Evolutionary conservation across 2,797 vertebrate genomes (phyloP).

Genomic region (Manis pentadactyla): DNA sequence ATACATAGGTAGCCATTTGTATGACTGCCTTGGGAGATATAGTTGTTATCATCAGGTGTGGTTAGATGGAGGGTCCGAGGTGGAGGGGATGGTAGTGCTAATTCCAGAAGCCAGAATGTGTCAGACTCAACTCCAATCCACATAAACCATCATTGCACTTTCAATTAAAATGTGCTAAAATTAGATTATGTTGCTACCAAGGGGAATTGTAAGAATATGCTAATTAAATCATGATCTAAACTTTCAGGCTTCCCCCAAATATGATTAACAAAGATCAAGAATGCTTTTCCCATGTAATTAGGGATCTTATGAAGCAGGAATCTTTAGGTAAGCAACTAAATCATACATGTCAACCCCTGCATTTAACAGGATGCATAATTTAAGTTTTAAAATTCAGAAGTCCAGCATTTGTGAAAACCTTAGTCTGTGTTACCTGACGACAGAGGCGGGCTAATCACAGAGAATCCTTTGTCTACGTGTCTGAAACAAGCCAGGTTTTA

Average conservation of each 20-base stretch:
- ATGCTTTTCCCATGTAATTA: conserved; percentile 75
- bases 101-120: conserved; percentile 34
- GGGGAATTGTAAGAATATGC: conserved; percentile 66
- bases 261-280: conserved; percentile 77
- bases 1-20: neutral
- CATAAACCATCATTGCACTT: conserved; percentile 48
- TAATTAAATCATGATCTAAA: conserved; percentile 77
- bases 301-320: conserved; percentile 72
- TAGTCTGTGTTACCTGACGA: neutral
- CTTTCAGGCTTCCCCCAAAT: conserved; percentile 67
- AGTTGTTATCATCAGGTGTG: neutral
- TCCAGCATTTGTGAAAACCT: conserved; percentile 28
- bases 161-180: conserved; percentile 79
- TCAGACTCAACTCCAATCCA: conserved; percentile 33
- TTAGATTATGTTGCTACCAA: conserved; percentile 72
- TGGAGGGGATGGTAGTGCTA: neutral
- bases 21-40: neutral
- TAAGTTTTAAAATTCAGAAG: conserved; percentile 51
- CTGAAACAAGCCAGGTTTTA: neutral
- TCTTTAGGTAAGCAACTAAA: conserved; percentile 63
- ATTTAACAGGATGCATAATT: conserved; percentile 35
- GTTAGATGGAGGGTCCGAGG: neutral
- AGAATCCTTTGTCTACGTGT: neutral
- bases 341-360: conserved; percentile 26
- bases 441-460: neutral